Evolutionary conservation across 1,140 invertebrate species (phyloP).

Genomic region (Nymphalis io): DNA sequence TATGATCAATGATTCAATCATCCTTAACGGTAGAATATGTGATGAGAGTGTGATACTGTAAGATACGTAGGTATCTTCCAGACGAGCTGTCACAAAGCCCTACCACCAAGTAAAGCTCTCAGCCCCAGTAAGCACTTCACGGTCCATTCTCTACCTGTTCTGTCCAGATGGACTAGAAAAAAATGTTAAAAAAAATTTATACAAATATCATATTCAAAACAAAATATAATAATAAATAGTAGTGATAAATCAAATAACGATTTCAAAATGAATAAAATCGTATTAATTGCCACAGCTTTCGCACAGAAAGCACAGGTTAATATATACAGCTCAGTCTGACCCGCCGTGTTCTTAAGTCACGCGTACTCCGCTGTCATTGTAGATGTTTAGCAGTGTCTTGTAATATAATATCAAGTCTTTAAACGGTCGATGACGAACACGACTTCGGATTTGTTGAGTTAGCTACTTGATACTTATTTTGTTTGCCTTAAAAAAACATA

Average conservation of each 20-base stretch:
- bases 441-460: not conserved
- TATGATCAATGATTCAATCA: no score
- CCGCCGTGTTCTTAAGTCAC: conserved; percentile 13
- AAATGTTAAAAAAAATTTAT: no score
- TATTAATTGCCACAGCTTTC: conserved; percentile 27
- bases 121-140: no score
- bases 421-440: not conserved
- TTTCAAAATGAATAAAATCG: conserved; percentile 3
- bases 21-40: no score
- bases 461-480: not conserved
- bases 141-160: no score
- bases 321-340: conserved; percentile 7
- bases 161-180: no score
- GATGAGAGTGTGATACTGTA: no score
- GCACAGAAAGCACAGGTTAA: conserved; percentile 11
- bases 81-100: no score
- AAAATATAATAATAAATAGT: no score
- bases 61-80: no score
- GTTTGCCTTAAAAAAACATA: not conserved
- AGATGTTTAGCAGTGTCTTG: conserved; percentile 1
- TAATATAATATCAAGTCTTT: not conserved
- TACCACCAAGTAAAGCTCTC: no score
- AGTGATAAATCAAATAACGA: not conserved
- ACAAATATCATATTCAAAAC: no score
- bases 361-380: conserved; percentile 11